These are phyloP conservation scores for Gadopsis bispinosus DNA, from an alignment of 2,797 vertebrate species.

Conservation along the genomic window DNA sequence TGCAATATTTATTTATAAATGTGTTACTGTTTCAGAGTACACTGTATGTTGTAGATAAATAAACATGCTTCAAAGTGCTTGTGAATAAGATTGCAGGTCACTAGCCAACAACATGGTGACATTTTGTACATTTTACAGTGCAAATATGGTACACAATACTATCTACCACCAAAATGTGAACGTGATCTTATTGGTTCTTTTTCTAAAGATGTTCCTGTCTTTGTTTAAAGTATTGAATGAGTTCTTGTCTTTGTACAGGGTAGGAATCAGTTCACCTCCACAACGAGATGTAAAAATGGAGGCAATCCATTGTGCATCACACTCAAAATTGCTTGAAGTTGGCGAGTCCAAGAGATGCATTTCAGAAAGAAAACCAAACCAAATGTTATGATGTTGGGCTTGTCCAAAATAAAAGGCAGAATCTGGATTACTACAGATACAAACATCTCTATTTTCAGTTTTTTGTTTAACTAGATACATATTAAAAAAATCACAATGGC, in stretches of 20 bases:
- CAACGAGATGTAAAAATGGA: conserved; percentile 53
- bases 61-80: conserved; percentile 85
- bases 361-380: conserved; percentile 55
- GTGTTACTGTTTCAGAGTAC: conserved; percentile 80
- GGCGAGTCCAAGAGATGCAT: conserved; percentile 27
- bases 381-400: conserved; percentile 33
- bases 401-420: conserved; percentile 13
- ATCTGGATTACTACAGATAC: conserved; percentile 19
- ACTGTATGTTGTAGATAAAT: conserved; percentile 89
- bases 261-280: conserved; percentile 66
- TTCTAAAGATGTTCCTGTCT: conserved; percentile 71
- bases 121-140: conserved; percentile 82
- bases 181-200: conserved; percentile 72
- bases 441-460: conserved; percentile 34
- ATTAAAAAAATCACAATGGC: conserved; percentile 21
- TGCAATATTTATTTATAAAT: conserved; percentile 87
- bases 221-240: conserved; percentile 72
- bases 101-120: conserved; percentile 75
- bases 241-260: conserved; percentile 78
- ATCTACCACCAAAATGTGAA: conserved; percentile 77
- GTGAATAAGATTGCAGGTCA: conserved; percentile 81
- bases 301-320: conserved; percentile 38
- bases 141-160: conserved; percentile 72
- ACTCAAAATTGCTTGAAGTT: conserved; percentile 29
- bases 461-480: conserved; percentile 38